Evolutionary conservation across 1,140 invertebrate species (phyloP), one percentile per base, ranked within the genome.

Genomic region (Diachasma alloeum): DNA sequence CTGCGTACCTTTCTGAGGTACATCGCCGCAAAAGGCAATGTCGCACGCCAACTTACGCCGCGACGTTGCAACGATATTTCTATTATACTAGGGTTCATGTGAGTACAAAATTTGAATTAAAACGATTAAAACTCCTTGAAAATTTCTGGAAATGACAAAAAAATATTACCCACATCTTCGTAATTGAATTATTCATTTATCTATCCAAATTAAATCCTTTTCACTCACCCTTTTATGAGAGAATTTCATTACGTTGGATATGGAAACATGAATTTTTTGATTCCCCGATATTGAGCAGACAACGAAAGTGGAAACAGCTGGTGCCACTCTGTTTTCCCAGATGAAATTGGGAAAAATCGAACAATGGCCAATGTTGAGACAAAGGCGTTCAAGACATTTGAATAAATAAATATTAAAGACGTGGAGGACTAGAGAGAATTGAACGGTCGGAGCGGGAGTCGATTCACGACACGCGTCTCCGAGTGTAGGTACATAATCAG

Each of bases 391-490:
- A 63, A 63, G 19, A 63, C 24, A 26, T 63, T 63, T 63, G 59
- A 63, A 63, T 63, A 63, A 63, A 63, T 63, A 63, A 63, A 63
- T 63, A 63, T 63, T 24, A 63, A 63, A 31, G 26, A 63, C 48
- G 6, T 15, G 59, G 24, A 26, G 59, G 59, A 63, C 22, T 19
- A 9, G 24, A 26, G 24, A 19, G 24, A 63, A 63, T 63, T 63
- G 22, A 63, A 63, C 24, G 59, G 24, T 63, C 1, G 24, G 8
- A 31, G 1, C 11, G 6, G 59, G 2, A 63, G 8, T 63, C 22
- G 59, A 63, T 26, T 31, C 59, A 56, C 48, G 48, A 19, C 59
- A 63, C 24, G 19, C 8, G 8, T 63, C 13, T 63, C 24, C 6
- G 19, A 13, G 19, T 63, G 4, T 24, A 10, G 0, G 24, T 63